phyloP scores from a whole-genome alignment of 2,797 vertebrate genomes.

The Harpagifer antarcticus region DNA sequence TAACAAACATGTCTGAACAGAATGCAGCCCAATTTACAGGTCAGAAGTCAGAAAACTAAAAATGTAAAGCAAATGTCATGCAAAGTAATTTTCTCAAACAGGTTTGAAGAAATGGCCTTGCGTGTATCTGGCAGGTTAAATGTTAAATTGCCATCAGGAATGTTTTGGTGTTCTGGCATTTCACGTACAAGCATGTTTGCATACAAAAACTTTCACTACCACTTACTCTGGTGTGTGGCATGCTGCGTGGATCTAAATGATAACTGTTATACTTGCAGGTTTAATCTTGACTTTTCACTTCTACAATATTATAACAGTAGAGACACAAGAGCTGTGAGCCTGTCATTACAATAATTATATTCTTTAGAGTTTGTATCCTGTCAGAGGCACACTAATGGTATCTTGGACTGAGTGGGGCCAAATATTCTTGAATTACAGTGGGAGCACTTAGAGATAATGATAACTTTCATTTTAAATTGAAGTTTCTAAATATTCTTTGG shows the following conservation, averaged over 20 bases:
- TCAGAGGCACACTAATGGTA: constrained; percentile 7
- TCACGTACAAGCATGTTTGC: not conserved
- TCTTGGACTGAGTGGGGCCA: constrained; percentile 12
- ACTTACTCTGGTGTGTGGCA: constrained; percentile 13
- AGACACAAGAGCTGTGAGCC: constrained; percentile 4
- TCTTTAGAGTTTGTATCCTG: constrained; percentile 3
- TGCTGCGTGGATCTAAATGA: constrained; percentile 11
- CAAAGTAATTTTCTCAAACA: not conserved
- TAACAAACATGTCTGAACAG: constrained; percentile 37
- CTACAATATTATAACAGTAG: constrained; percentile 19
- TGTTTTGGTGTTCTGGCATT: not conserved
- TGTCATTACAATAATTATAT: constrained; percentile 51
- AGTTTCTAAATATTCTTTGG: not conserved
- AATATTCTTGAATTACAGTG: not conserved
- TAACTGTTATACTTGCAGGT: constrained; percentile 6
- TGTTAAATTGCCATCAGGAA: not conserved
- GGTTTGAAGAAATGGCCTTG: not conserved
- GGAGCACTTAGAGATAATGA: not conserved
- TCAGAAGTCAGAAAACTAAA: not conserved
- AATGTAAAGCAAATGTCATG: not conserved
- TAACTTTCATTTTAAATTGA: not conserved
- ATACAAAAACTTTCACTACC: constrained; percentile 25
- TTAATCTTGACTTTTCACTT: constrained; percentile 22
- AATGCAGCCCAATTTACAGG: not conserved
- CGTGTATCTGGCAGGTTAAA: not conserved